These are phyloP conservation scores for Dipodomys merriami DNA, from an alignment of 2,113 vertebrate genomes.

Conservation along the genomic window DNA sequence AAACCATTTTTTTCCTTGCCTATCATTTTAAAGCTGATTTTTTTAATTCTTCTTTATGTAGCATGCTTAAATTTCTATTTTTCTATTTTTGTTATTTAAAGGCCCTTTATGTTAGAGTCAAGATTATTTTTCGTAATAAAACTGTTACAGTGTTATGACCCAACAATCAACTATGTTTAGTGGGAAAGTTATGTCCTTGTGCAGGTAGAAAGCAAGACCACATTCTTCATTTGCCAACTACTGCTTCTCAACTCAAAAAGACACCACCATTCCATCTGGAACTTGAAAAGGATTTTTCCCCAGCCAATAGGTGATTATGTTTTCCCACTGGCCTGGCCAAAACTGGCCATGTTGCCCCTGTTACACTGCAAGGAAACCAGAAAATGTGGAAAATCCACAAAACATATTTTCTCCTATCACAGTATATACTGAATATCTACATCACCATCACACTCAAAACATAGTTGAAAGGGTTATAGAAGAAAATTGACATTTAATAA, in stretches of 20 bases:
- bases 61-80: background rate
- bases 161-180: background rate
- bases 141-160: background rate
- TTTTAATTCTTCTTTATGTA: background rate
- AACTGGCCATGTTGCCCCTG: background rate
- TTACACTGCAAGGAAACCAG: background rate
- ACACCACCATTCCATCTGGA: background rate
- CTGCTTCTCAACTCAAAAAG: background rate
- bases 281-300: background rate
- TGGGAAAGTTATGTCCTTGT: background rate
- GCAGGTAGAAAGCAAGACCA: background rate
- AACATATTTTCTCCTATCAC: too few relatives aligned
- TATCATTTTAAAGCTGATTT: constrained; percentile 24
- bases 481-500: background rate
- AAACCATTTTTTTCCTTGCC: background rate
- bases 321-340: background rate
- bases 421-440: background rate
- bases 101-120: background rate
- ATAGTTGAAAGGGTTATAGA: background rate
- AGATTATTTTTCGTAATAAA: constrained; percentile 17
- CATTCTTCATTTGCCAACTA: background rate
- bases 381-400: background rate
- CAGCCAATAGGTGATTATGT: background rate
- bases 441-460: background rate
- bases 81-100: background rate